Percentiles rank a stretch among this genome's conserved stretches.
Conservation (phyloP, 2,888 invertebrate species). For the Pterostichus madidus region DNA sequence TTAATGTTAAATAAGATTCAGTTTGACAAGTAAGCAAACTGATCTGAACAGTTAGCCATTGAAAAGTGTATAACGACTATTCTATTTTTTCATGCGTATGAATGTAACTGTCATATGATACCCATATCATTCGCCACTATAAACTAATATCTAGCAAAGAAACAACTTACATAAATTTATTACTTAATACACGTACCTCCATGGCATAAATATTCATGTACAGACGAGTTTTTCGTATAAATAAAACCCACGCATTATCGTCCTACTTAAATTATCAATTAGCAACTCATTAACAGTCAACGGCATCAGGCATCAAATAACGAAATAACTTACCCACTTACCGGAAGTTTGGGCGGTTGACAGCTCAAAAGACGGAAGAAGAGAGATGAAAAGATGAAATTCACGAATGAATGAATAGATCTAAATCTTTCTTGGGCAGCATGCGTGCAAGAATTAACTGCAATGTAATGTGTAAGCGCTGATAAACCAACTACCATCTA, state of each 20-base stretch:
- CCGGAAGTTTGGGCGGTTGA: slow-evolving; percentile 14
- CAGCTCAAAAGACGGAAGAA: slow-evolving; percentile 11
- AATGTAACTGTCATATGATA: slow-evolving; percentile 26
- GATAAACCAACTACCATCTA: too few species aligned
- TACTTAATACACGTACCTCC: slow-evolving; percentile 47
- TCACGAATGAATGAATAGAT: neutral
- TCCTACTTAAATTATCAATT: slow-evolving; percentile 61
- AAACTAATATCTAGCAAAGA: slow-evolving; percentile 25
- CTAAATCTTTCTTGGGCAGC: neutral
- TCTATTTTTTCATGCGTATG: neutral
- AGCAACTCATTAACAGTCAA: slow-evolving; percentile 55
- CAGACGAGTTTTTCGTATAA: slow-evolving; percentile 13
- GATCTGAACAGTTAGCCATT: neutral
- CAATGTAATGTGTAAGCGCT: too few species aligned
- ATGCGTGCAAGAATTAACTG: too few species aligned
- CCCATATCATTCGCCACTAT: slow-evolving; percentile 23
- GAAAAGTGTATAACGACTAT: slow-evolving; percentile 13
- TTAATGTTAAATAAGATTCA: neutral
- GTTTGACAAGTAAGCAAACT: neutral
- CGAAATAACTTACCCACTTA: slow-evolving; percentile 7
- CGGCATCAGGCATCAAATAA: slow-evolving; percentile 14
- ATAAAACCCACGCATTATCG: slow-evolving; percentile 52
- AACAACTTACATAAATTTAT: slow-evolving; percentile 58
- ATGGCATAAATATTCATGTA: slow-evolving; percentile 45
- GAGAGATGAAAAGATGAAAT: neutral